Evolutionary conservation across 2,888 invertebrate genomes (phyloP).

Genomic region (Myathropa florea): DNA sequence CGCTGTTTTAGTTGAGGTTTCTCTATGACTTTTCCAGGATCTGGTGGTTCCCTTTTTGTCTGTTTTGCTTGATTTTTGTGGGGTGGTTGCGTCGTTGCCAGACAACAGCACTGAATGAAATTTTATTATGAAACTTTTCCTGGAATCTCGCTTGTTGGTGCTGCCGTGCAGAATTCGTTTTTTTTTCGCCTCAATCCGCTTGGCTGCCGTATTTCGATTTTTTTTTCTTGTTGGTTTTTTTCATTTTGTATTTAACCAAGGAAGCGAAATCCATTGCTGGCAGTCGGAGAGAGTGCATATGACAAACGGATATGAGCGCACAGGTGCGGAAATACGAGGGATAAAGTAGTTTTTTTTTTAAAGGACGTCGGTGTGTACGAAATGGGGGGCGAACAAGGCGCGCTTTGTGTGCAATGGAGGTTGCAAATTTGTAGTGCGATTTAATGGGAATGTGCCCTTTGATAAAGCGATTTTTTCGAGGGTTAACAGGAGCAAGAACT

Average conservation of each 20-base stretch:
- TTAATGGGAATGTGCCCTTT: constrained; percentile 37
- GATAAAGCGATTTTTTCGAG: constrained; percentile 3
- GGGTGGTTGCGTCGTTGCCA: constrained; percentile 61
- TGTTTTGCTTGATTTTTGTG: constrained; percentile 55
- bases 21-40: constrained; percentile 51
- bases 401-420: constrained; percentile 48
- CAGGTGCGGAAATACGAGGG: constrained; percentile 53
- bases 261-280: constrained; percentile 34
- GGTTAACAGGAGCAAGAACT: constrained; percentile 15
- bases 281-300: constrained; percentile 39
- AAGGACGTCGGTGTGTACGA: not conserved
- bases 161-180: not conserved
- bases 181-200: constrained; percentile 7
- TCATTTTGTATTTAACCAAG: constrained; percentile 23
- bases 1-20: constrained; percentile 59
- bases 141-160: constrained; percentile 24
- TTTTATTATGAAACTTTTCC: constrained; percentile 67
- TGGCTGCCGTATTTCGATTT: constrained; percentile 28
- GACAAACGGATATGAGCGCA: constrained; percentile 60
- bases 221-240: constrained; percentile 40
- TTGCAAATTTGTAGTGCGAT: constrained; percentile 48
- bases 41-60: constrained; percentile 6
- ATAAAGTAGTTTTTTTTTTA: constrained; percentile 27
- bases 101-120: constrained; percentile 66
- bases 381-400: not conserved